These are phyloP conservation scores for Odocoileus virginianus DNA, from an alignment of 2,113 vertebrate genomes.

Conservation along the genomic window DNA sequence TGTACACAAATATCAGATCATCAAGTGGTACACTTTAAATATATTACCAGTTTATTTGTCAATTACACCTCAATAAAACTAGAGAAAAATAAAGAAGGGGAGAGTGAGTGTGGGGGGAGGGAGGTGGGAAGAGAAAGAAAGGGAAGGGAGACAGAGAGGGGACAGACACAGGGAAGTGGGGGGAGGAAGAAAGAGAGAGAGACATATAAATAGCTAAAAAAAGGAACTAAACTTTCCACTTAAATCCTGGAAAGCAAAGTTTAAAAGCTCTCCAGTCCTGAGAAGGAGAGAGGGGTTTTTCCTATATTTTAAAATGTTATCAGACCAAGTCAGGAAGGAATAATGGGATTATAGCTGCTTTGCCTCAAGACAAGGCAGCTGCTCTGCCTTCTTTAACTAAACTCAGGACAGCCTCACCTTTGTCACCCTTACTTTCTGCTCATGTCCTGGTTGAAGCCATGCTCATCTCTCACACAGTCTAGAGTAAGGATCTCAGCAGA, in stretches of 20 bases:
- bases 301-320: background rate
- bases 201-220: background rate
- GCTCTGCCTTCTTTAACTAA: background rate
- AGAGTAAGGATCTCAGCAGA: slow-evolving; percentile 10
- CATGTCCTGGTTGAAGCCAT: background rate
- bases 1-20: background rate
- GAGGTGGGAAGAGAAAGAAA: no score
- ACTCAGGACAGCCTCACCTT: background rate
- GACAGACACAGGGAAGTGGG: background rate
- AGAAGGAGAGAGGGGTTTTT: background rate
- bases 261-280: background rate
- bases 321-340: background rate
- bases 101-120: accelerated
- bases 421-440: background rate
- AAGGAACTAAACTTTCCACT: background rate
- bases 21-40: background rate
- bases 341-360: background rate
- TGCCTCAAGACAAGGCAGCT: background rate
- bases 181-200: background rate
- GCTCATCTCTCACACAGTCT: slow-evolving; percentile 13
- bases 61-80: background rate
- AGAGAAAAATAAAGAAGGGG: background rate
- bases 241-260: background rate
- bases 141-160: background rate
- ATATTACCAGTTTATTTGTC: background rate